A percentile compares a stretch with the other conserved stretches of the same genome.
These are phyloP conservation scores for Ictalurus furcatus DNA, from an alignment of 2,113 vertebrate species.

Conservation along the genomic window DNA sequence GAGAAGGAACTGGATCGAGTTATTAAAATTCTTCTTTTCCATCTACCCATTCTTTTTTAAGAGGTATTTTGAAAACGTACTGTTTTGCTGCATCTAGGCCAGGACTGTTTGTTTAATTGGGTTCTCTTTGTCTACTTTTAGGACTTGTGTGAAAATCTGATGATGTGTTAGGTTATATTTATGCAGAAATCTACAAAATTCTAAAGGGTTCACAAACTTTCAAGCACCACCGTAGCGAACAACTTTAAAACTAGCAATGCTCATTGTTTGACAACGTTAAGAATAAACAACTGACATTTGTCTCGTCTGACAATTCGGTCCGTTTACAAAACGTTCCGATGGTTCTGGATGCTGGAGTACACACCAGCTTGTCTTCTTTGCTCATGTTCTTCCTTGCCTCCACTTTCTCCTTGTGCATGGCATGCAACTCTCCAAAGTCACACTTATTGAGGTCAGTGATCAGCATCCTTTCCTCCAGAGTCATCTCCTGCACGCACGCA, in stretches of 20 bases:
- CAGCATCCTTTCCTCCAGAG: slow-evolving; percentile 65
- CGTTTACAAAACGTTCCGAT: neutral
- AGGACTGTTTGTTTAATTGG: too few species aligned
- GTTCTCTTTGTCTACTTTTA: too few species aligned
- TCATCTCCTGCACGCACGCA: slow-evolving; percentile 71
- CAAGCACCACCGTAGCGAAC: too few species aligned
- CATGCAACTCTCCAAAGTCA: slow-evolving; percentile 72
- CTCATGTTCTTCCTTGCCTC: slow-evolving; percentile 70
- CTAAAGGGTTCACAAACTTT: too few species aligned
- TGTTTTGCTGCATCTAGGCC: too few species aligned
- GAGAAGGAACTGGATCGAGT: too few species aligned
- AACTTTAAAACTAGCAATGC: neutral
- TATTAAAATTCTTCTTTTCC: too few species aligned
- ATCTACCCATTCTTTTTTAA: too few species aligned
- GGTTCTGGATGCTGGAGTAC: neutral
- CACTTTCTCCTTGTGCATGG: slow-evolving; percentile 72
- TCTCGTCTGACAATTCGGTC: neutral
- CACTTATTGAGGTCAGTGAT: slow-evolving; percentile 74
- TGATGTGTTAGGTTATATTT: too few species aligned
- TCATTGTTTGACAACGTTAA: neutral
- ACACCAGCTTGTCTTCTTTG: slow-evolving; percentile 77
- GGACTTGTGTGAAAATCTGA: too few species aligned
- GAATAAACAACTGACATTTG: neutral
- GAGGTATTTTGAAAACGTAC: too few species aligned
- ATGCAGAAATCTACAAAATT: too few species aligned